Conservation (phyloP, 2,888 invertebrate genomes). For the Conchocele bisecta region DNA sequence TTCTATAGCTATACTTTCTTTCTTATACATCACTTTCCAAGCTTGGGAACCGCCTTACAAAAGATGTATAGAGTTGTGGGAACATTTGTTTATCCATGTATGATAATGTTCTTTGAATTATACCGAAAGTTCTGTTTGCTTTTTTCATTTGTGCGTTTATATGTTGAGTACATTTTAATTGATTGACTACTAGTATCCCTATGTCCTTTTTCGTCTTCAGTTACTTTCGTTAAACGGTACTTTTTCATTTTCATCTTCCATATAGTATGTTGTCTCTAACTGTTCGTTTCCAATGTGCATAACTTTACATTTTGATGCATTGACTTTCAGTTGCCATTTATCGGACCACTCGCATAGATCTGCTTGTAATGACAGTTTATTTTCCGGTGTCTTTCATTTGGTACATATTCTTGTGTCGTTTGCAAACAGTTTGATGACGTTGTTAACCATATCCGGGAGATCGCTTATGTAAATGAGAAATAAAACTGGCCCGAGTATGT, state of each 20-base stretch:
- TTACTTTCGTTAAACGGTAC: no score
- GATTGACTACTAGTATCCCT: conserved; percentile 1
- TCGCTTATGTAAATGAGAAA: no score
- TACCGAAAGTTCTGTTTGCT: conserved; percentile 9
- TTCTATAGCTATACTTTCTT: no score
- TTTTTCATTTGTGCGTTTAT: not conserved
- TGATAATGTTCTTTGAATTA: conserved; percentile 1
- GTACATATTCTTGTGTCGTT: no score
- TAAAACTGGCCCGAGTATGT: no score
- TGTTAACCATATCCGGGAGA: no score
- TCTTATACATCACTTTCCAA: no score
- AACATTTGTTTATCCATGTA: not conserved
- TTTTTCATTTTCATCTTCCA: not conserved
- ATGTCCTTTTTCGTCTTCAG: conserved; percentile 14
- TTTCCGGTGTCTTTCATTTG: no score
- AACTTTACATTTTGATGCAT: conserved; percentile 14
- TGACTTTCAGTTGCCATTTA: conserved; percentile 18
- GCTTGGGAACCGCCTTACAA: no score
- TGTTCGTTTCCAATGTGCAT: conserved; percentile 2
- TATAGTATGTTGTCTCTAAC: not conserved
- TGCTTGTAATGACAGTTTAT: no score
- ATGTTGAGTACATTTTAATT: conserved; percentile 6
- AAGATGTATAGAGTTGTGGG: not conserved
- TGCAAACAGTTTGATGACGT: no score
- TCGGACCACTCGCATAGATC: not conserved